Evolutionary conservation across 1,140 invertebrate genomes (phyloP), one percentile per base, ranked within the genome.

Genomic region (Steinernema khuongi): DNA sequence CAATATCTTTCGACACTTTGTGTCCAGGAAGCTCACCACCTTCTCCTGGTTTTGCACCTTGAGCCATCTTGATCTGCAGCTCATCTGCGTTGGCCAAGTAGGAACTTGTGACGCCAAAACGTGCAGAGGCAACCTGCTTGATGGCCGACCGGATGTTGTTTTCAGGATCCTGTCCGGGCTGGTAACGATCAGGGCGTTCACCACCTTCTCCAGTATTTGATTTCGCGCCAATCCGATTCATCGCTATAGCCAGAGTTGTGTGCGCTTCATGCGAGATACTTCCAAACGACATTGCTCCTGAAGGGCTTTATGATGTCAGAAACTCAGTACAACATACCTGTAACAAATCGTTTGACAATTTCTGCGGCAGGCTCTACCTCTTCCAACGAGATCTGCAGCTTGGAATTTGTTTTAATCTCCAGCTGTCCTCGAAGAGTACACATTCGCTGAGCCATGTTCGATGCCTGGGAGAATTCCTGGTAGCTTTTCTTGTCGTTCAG

Each of bases 41-140:
- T 88, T 96, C 94, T 1, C 94, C 94, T 0, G 94, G 94, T 83
- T 97, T 97, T 26, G 94, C 94, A 18, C 94, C 94, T 87, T 97
- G 94, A n/a, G 94, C 94, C 94, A 97, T 96, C 88, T 97, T 97
- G 83, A 97, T 97, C 87, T 97, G 94, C 69, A 97, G 84, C 86
- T 96, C 94, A 86, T 97, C 94, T 18, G 96, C 93, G 88, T 98
- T 93, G 7, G 94, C 94, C 31, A 99, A 86, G 85, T 99, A 99
- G 0, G 94, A 92, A 41, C 94, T 94, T 0, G 95, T 99, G 0
- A 99, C 96, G 22, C 96, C 96, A 88, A 99, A 99, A 68, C 96
- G 89, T 22, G 96, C 96, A 36, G 94, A 96, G 2, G 96, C 96
- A 32, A 99, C 94, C 85, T 90, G 90, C 85, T 90, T 90, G 76